Conservation (phyloP, 1,140 invertebrate genomes). For the Drosophila melanica region DNA sequence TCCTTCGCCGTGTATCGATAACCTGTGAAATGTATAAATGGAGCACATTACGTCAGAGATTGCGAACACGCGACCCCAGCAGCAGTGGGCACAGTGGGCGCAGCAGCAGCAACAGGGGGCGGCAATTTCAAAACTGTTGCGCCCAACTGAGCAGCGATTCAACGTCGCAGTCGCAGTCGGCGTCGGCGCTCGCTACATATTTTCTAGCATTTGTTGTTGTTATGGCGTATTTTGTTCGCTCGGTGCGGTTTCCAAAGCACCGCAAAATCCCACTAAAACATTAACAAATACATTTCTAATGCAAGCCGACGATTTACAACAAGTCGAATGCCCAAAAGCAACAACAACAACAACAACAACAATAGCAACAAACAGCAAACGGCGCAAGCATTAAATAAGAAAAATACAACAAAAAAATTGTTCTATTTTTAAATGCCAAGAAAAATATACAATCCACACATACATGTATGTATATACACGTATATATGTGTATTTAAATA, state of each 20-base stretch:
- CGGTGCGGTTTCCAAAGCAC: conserved; percentile 68
- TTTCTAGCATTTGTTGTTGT: conserved; percentile 4
- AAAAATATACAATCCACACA: conserved; percentile 73
- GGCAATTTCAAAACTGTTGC: conserved; percentile 73
- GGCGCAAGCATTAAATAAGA: conserved; percentile 76
- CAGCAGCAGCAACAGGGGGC: not conserved
- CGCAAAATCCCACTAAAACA: conserved; percentile 72
- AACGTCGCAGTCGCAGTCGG: conserved; percentile 19
- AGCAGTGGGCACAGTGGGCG: conserved; percentile 11
- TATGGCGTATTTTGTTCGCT: conserved; percentile 54
- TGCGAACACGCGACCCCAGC: conserved; percentile 52
- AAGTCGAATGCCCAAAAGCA: conserved; percentile 61
- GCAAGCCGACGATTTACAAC: conserved; percentile 83
- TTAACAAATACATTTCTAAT: conserved; percentile 83
- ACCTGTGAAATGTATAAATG: conserved; percentile 36
- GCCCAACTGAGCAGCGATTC: conserved; percentile 50
- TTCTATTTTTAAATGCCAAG: conserved; percentile 77
- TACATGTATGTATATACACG: conserved; percentile 28
- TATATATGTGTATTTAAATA: not conserved
- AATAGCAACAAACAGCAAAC: conserved; percentile 46
- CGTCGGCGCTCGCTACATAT: conserved; percentile 15
- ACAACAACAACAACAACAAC: conserved; percentile 36
- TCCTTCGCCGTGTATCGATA: conserved; percentile 5
- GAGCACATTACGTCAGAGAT: conserved; percentile 62
- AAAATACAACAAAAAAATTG: conserved; percentile 67